A percentile compares a stretch with the other conserved stretches of the same genome.
Evolutionary conservation across 64 coral and sea anemone species (phyloP).

Genomic region (Actinia equina): DNA sequence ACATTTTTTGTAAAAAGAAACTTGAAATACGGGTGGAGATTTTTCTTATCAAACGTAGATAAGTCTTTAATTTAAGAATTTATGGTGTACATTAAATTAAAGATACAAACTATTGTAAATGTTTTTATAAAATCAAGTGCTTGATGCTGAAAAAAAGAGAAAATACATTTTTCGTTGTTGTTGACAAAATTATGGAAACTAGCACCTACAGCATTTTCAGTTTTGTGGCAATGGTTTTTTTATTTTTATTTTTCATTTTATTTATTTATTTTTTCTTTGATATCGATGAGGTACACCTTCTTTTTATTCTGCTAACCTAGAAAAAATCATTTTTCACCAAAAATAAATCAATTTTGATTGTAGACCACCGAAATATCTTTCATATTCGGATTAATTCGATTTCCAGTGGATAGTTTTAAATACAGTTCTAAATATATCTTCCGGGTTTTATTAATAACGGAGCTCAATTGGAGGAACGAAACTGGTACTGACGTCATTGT

Average conservation of each 20-base stretch:
- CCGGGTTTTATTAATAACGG: background rate
- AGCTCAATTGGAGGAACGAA: background rate
- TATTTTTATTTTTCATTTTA: background rate
- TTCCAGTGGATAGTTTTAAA: slow-evolving; percentile 10
- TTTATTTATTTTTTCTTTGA: background rate
- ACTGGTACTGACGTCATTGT: slow-evolving; percentile 12
- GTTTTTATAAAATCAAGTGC: background rate
- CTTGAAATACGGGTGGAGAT: too few species aligned
- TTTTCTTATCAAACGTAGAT: too few species aligned
- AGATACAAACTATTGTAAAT: too few species aligned
- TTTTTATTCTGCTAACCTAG: background rate
- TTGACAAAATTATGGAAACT: background rate
- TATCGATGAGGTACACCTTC: background rate
- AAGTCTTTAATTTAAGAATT: too few species aligned
- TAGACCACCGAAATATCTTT: background rate
- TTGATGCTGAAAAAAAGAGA: background rate
- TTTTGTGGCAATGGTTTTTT: too few species aligned
- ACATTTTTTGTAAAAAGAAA: too few species aligned
- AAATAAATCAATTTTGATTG: background rate
- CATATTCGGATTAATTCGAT: background rate
- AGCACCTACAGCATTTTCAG: too few species aligned
- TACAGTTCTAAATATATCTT: slow-evolving; percentile 11
- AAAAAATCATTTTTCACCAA: background rate
- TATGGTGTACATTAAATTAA: too few species aligned
- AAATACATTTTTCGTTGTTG: background rate